These are phyloP conservation scores for Spea multiplicata DNA, from an alignment of 2,113 vertebrate species.

Conservation along the genomic window DNA sequence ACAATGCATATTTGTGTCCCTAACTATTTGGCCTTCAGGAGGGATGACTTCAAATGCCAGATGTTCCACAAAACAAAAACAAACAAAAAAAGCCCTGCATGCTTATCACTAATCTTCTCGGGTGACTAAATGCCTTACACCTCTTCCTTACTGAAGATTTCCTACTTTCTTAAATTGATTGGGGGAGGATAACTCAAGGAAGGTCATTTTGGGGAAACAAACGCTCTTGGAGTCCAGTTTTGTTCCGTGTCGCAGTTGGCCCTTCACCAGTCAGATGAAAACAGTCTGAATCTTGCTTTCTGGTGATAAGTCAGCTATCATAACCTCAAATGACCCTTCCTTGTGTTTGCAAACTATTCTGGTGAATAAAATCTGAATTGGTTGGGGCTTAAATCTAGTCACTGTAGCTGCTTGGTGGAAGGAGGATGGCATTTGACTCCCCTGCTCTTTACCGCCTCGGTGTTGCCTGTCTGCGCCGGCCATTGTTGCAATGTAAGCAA, in stretches of 20 bases:
- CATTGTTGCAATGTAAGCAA: slow-evolving; percentile 89
- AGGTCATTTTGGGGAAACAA: slow-evolving; percentile 70
- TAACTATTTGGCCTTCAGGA: slow-evolving; percentile 66
- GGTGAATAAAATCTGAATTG: slow-evolving; percentile 62
- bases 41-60: slow-evolving; percentile 57
- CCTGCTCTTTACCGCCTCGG: slow-evolving; percentile 84
- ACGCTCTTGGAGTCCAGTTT: not conserved
- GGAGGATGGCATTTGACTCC: slow-evolving; percentile 84
- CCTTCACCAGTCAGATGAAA: not conserved
- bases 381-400: slow-evolving; percentile 49
- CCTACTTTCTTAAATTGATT: slow-evolving; percentile 59
- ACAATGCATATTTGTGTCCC: slow-evolving; percentile 54
- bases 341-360: slow-evolving; percentile 60
- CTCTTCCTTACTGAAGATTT: slow-evolving; percentile 95
- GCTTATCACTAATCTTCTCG: slow-evolving; percentile 75
- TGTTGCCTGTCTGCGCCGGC: slow-evolving; percentile 96
- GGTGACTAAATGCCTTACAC: slow-evolving; percentile 88
- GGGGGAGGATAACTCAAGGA: slow-evolving; percentile 56
- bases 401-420: slow-evolving; percentile 69
- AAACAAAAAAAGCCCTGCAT: slow-evolving; percentile 74
- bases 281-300: slow-evolving; percentile 71
- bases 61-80: slow-evolving; percentile 61
- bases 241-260: slow-evolving; percentile 2
- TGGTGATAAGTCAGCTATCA: slow-evolving; percentile 71
- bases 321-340: slow-evolving; percentile 62